Base-by-base conservation (phyloP, 1,140 invertebrate genomes). In the Trigoniulus corallinus region DNA sequence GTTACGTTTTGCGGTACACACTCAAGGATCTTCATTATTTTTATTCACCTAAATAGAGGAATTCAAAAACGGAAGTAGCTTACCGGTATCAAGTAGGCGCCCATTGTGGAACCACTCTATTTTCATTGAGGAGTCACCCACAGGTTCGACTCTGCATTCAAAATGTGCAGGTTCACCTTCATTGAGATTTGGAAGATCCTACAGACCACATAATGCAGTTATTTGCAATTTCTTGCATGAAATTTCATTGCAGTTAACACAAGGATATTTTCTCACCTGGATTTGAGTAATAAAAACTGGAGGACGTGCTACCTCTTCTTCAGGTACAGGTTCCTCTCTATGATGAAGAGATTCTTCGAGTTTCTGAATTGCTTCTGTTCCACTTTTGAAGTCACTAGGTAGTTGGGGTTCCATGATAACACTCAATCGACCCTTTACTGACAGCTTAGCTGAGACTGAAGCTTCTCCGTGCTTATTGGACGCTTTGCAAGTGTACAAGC, bases 51-150 rank as follows among this genome's bases (percentile, higher is more conserved):
- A 37, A 7, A n/a, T n/a, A n/a, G n/a, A n/a, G n/a, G n/a, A n/a
- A n/a, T n/a, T n/a, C n/a, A n/a, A n/a, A n/a, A n/a, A n/a, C n/a
- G n/a, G n/a, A n/a, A n/a, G n/a, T n/a, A n/a, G n/a, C n/a, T n/a
- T n/a, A 80, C 82, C 64, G 27, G 59, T 62, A 18, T 53, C 52
- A 59, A 94, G 82, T 25, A 87, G 85, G 57, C 79, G 75, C 18
- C 88, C 88, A 67, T 94, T 91, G 56, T 84, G 80, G 76, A 83
- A 92, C 89, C 91, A 95, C 64, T 94, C 88, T 55, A 93, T 88
- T 37, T 82, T 74, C 82, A 91, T 87, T 1, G 80, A 78, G 7
- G 85, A 72, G 68, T 93, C 88, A 48, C 81, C 80, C 1, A 81
- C 78, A 4, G 88, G 88, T 62, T 91, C 86, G 0, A 93, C 83